Evolutionary conservation across 2,113 vertebrate genomes (phyloP).

Genomic region (Psammodynastes pulverulentus): DNA sequence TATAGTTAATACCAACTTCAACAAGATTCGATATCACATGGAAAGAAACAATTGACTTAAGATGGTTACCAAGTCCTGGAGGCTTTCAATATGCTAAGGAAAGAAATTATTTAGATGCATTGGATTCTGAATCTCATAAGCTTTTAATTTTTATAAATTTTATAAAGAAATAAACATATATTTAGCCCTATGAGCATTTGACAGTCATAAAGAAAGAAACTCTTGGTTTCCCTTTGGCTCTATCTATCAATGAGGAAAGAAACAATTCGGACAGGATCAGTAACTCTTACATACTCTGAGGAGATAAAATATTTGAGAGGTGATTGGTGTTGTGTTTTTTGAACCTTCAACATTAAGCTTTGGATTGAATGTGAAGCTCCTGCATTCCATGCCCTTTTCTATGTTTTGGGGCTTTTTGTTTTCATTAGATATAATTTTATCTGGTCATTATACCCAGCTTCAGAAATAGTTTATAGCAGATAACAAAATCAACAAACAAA

Average conservation of each 20-base stretch:
- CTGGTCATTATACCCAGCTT: background rate
- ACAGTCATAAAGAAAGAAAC: background rate
- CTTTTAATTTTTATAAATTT: background rate
- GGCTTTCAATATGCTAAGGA: background rate
- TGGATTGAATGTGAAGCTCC: background rate
- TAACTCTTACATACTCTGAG: background rate
- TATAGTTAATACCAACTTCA: background rate
- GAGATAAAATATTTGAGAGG: background rate
- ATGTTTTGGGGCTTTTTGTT: background rate
- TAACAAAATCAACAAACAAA: background rate
- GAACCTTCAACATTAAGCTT: background rate
- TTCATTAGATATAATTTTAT: background rate
- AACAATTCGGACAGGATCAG: background rate
- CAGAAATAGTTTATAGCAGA: background rate
- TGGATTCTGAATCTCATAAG: background rate
- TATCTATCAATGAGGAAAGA: background rate
- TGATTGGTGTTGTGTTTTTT: background rate
- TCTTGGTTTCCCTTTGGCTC: background rate
- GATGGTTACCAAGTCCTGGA: background rate
- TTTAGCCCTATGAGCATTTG: background rate
- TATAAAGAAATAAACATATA: background rate
- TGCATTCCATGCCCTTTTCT: background rate
- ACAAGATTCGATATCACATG: background rate
- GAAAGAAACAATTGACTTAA: background rate
- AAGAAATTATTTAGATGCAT: background rate